These are phyloP conservation scores for Sericinus montela DNA, from an alignment of 2,888 invertebrate genomes.

Conservation along the genomic window DNA sequence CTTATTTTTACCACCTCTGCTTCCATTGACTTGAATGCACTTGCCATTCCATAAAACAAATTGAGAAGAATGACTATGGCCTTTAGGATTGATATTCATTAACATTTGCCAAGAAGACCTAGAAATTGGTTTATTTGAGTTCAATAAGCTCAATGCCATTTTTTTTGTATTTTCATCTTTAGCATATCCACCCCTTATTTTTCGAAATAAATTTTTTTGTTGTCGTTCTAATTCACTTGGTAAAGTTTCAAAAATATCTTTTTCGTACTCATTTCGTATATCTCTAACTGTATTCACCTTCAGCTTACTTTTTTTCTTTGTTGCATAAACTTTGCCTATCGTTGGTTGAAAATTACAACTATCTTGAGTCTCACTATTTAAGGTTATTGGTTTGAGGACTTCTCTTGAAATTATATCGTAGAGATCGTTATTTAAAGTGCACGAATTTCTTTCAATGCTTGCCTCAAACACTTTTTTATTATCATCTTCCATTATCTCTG, in stretches of 20 bases:
- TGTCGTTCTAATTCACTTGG: constrained; percentile 51
- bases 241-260: constrained; percentile 47
- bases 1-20: constrained; percentile 56
- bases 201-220: constrained; percentile 48
- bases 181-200: constrained; percentile 52
- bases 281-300: constrained; percentile 65
- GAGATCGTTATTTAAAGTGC: constrained; percentile 42
- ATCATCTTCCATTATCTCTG: constrained; percentile 36
- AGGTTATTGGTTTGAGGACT: constrained; percentile 41
- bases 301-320: constrained; percentile 49
- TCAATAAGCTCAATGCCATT: constrained; percentile 49
- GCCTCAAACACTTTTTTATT: constrained; percentile 48
- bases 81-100: constrained; percentile 58
- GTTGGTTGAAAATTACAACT: constrained; percentile 48
- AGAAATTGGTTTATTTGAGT: constrained; percentile 46
- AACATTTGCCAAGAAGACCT: constrained; percentile 68
- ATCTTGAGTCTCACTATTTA: constrained; percentile 23
- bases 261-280: constrained; percentile 55
- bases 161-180: constrained; percentile 49
- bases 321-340: constrained; percentile 49
- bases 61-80: constrained; percentile 43
- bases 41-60: constrained; percentile 57
- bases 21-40: constrained; percentile 55
- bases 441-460: constrained; percentile 43
- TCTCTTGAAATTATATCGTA: constrained; percentile 44